phyloP scores from a whole-genome alignment of 2,797 vertebrate genomes.

The Halcyon badia region DNA sequence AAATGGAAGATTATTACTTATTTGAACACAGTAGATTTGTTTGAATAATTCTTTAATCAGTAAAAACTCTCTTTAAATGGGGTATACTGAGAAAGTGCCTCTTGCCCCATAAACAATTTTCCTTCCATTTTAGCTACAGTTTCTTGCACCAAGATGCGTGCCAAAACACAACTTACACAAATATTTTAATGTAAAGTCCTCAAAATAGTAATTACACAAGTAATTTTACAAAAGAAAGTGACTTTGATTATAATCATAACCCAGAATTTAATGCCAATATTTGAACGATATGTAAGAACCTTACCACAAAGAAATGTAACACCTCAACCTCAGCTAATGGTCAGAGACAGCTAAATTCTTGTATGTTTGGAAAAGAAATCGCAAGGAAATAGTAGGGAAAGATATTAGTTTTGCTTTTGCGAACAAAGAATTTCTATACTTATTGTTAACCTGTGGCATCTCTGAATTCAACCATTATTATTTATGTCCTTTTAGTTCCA shows the following conservation, averaged over 20 bases:
- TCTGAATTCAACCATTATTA: background rate
- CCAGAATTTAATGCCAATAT: background rate
- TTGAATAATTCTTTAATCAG: background rate
- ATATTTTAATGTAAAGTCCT: background rate
- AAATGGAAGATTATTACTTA: background rate
- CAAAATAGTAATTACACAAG: background rate
- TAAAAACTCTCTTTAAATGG: background rate
- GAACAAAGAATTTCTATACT: background rate
- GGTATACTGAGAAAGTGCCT: background rate
- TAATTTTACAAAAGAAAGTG: background rate
- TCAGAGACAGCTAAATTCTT: background rate
- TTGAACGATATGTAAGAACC: background rate
- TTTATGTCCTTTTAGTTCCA: constrained; percentile 8
- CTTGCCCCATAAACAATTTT: background rate
- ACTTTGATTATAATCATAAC: background rate
- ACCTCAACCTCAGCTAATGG: background rate
- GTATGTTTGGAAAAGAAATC: background rate
- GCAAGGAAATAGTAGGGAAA: background rate
- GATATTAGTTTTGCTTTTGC: constrained; percentile 1
- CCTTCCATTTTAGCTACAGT: background rate
- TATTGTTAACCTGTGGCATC: background rate
- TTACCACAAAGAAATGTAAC: background rate
- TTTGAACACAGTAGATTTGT: background rate
- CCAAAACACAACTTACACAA: background rate
- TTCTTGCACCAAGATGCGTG: background rate